Evolutionary conservation across 2,797 vertebrate genomes (phyloP).

Genomic region (Peromyscus eremicus): DNA sequence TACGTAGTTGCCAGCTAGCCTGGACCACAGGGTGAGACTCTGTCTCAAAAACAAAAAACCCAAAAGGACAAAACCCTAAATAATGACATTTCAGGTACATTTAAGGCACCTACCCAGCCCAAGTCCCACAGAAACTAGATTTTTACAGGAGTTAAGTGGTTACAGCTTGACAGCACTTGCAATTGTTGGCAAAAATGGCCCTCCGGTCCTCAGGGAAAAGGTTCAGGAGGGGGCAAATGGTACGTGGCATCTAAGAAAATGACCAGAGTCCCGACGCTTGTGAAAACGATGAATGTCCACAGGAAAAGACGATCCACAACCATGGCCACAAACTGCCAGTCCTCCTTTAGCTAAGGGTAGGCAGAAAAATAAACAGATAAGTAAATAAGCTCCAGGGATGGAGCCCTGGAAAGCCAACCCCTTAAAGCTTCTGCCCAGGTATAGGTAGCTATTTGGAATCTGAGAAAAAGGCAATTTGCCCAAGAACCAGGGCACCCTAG

Average conservation of each 20-base stretch:
- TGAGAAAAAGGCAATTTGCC: not conserved
- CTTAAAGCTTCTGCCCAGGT: not conserved
- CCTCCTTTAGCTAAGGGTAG: constrained; percentile 90
- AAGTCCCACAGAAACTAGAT: constrained; percentile 1
- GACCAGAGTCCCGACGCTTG: constrained; percentile 89
- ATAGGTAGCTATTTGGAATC: not conserved
- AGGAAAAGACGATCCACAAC: constrained; percentile 94
- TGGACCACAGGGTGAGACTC: not conserved
- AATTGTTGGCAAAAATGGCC: not conserved
- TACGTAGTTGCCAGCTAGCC: not conserved
- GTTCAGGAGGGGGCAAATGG: constrained; percentile 83
- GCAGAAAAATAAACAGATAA: not conserved
- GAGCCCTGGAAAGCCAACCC: constrained; percentile 83
- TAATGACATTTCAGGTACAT: constrained; percentile 11
- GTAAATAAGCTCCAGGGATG: constrained; percentile 89
- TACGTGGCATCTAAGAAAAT: constrained; percentile 94
- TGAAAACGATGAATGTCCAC: constrained; percentile 90
- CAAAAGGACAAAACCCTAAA: not conserved
- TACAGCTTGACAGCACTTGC: not conserved
- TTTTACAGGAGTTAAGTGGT: not conserved
- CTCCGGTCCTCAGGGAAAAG: constrained; percentile 69
- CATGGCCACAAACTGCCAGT: constrained; percentile 96
- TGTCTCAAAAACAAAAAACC: not conserved
- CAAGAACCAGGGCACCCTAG: not conserved
- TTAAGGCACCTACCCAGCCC: not conserved